Evolutionary conservation across 2,888 invertebrate species (phyloP).

Genomic region (Chymomyza fuscimana): DNA sequence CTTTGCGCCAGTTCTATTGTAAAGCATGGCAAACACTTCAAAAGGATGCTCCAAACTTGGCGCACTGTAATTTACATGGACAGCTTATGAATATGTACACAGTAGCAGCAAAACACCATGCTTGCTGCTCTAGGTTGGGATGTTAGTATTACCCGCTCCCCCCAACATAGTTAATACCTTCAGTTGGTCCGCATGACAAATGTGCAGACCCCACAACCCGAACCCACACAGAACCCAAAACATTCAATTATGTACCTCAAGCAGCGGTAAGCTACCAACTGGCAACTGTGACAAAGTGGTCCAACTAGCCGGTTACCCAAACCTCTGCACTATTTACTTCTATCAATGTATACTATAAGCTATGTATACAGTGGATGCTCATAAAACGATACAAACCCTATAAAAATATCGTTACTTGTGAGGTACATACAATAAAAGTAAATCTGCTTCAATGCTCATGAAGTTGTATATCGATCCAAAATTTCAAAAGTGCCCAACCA

Average conservation of each 20-base stretch:
- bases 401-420: no score
- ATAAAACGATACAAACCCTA: not conserved
- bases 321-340: not conserved
- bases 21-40: constrained; percentile 45
- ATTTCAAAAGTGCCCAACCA: no score
- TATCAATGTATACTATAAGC: not conserved
- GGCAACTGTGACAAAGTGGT: constrained; percentile 71
- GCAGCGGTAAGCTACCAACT: constrained; percentile 64
- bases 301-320: constrained; percentile 10
- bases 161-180: constrained; percentile 22
- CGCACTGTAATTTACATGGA: constrained; percentile 56
- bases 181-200: not conserved
- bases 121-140: no score
- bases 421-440: no score
- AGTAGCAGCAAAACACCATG: constrained; percentile 2
- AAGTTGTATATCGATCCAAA: no score
- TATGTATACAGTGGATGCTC: not conserved
- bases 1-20: not conserved
- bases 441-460: no score
- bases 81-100: constrained; percentile 60
- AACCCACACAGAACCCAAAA: constrained; percentile 1
- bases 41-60: constrained; percentile 64
- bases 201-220: not conserved
- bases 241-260: constrained; percentile 70
- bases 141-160: not conserved